phyloP scores from a whole-genome alignment of 2,113 vertebrate species.

The Oostethus manadensis region DNA sequence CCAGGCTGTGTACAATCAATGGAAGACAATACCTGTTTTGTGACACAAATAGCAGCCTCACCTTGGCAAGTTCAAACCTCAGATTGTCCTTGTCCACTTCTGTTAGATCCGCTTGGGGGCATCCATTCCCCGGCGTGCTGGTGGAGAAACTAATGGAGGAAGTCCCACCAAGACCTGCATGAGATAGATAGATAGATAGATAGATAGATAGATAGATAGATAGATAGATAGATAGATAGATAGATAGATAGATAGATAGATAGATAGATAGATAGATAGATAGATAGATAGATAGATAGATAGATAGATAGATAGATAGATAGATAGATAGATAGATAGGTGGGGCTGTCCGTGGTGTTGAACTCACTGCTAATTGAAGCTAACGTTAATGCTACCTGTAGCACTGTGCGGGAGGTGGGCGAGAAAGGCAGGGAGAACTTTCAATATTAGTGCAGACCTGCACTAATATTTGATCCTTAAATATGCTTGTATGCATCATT shows the following conservation, averaged over 20 bases:
- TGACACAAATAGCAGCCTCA: slow-evolving; percentile 26
- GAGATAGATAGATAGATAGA: background rate
- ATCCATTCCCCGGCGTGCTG: slow-evolving; percentile 41
- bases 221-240: too few species aligned
- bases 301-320: slow-evolving; percentile 3
- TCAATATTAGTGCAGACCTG: too few species aligned
- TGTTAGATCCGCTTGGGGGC: slow-evolving; percentile 66
- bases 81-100: slow-evolving; percentile 81
- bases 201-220: background rate
- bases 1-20: too few species aligned
- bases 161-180: slow-evolving; percentile 75
- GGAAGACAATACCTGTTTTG: background rate
- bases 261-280: background rate
- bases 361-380: slow-evolving; percentile 17
- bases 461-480: too few species aligned
- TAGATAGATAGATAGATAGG: background rate
- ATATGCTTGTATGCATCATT: too few species aligned
- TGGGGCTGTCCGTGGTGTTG: slow-evolving; percentile 54
- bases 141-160: slow-evolving; percentile 72
- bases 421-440: too few species aligned
- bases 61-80: slow-evolving; percentile 82
- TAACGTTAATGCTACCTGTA: slow-evolving; percentile 51
- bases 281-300: background rate
- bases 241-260: too few species aligned
- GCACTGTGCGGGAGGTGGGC: too few species aligned